phyloP scores from a whole-genome alignment of 2,797 vertebrate genomes.

The Coregonus ussuriensis region DNA sequence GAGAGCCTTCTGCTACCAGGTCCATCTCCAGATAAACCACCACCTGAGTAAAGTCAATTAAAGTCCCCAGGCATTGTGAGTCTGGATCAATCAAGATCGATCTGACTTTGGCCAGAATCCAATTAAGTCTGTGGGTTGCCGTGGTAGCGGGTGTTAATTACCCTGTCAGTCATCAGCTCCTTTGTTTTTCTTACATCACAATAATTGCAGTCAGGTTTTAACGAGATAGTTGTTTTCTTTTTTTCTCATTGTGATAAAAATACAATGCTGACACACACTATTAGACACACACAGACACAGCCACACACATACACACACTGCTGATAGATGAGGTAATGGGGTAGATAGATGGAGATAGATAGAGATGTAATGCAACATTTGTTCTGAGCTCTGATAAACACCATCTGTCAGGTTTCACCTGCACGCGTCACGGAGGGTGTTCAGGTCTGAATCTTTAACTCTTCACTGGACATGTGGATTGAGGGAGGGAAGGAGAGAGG shows the following conservation, averaged over 20 bases:
- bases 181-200: conserved; percentile 44
- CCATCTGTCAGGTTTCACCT: conserved; percentile 50
- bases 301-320: no score
- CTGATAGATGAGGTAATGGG: background rate
- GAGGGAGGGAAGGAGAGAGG: no score
- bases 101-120: conserved; percentile 49
- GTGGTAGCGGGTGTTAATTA: conserved; percentile 58
- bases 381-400: conserved; percentile 36
- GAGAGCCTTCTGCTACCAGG: no score
- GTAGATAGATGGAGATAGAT: background rate
- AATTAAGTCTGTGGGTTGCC: conserved; percentile 55
- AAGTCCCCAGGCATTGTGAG: conserved; percentile 13
- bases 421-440: background rate
- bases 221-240: no score
- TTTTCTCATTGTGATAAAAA: background rate
- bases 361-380: conserved; percentile 38
- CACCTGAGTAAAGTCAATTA: no score
- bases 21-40: no score
- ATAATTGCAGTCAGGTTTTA: conserved; percentile 30
- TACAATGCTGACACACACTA: no score
- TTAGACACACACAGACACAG: no score
- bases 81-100: conserved; percentile 50
- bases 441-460: conserved; percentile 19
- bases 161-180: conserved; percentile 36
- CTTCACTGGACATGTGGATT: background rate